A percentile compares a stretch with the other conserved stretches of the same genome.
Evolutionary conservation across 1,140 invertebrate genomes (phyloP).

Genomic region (Aphelenchoides besseyi): DNA sequence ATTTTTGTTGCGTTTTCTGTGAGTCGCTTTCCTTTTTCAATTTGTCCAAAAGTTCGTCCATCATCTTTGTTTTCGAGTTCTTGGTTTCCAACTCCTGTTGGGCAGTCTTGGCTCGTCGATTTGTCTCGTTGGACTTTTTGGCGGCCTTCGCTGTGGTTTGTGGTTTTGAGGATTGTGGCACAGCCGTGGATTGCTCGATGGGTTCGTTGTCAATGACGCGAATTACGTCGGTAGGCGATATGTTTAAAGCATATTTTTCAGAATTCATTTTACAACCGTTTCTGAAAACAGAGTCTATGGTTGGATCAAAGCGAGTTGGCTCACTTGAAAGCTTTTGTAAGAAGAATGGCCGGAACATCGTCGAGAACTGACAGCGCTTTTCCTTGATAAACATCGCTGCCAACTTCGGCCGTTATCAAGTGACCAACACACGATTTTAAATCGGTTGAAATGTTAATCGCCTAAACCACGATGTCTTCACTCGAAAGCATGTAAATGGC

Average conservation of each 20-base stretch:
- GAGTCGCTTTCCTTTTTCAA: neutral
- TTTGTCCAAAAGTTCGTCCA: constrained; percentile 6
- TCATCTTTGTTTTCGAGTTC: constrained; percentile 13
- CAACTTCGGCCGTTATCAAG: constrained; percentile 20
- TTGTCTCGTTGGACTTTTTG: neutral
- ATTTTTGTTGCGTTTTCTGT: neutral
- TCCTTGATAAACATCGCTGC: constrained; percentile 51
- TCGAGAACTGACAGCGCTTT: constrained; percentile 26
- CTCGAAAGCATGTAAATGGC: no score
- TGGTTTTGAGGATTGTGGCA: neutral
- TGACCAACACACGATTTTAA: neutral
- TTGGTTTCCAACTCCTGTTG: constrained; percentile 12
- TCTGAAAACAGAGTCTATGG: neutral
- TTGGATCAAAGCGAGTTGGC: neutral
- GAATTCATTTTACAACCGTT: neutral
- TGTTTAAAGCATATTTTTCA: neutral
- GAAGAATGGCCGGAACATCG: constrained; percentile 26
- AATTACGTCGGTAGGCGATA: neutral
- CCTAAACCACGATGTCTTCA: neutral
- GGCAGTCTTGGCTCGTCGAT: neutral
- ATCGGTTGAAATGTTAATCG: neutral
- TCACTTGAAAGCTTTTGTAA: constrained; percentile 49
- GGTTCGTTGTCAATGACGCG: neutral
- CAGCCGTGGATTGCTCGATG: neutral
- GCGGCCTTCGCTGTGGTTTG: constrained; percentile 8